Conservation (phyloP, 1,140 invertebrate genomes). For the Lasaia peninsularis region DNA sequence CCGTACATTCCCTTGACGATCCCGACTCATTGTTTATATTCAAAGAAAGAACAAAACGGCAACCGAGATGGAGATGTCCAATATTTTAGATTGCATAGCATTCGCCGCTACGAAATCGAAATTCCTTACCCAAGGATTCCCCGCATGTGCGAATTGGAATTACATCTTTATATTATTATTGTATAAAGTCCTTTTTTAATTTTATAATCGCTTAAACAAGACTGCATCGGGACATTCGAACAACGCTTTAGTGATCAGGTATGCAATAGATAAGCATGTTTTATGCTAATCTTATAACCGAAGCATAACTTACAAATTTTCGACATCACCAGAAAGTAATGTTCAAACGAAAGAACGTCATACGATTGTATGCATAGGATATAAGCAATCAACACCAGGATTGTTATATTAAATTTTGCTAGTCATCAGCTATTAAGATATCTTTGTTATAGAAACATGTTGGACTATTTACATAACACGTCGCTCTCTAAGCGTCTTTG, state of each 20-base stretch:
- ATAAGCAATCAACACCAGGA: conserved; percentile 67
- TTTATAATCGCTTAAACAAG: conserved; percentile 22
- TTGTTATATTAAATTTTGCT: conserved; percentile 69
- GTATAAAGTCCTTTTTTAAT: conserved; percentile 22
- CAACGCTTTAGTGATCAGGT: conserved; percentile 62
- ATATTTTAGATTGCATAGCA: conserved; percentile 77
- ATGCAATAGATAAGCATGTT: conserved; percentile 71
- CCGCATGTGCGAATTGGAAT: conserved; percentile 29
- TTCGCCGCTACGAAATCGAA: conserved; percentile 65
- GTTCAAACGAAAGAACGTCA: conserved; percentile 35
- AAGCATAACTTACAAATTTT: conserved; percentile 71
- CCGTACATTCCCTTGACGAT: conserved; percentile 62
- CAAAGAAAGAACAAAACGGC: conserved; percentile 70
- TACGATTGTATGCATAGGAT: too few species aligned
- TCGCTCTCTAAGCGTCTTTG: conserved; percentile 51
- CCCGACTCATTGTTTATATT: conserved; percentile 67
- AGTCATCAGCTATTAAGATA: conserved; percentile 75
- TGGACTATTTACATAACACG: conserved; percentile 75
- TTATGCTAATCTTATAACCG: conserved; percentile 67
- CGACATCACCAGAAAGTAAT: conserved; percentile 37
- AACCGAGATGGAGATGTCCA: conserved; percentile 74
- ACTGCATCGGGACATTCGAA: conserved; percentile 53
- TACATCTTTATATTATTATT: conserved; percentile 37
- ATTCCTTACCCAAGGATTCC: conserved; percentile 64
- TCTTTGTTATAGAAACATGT: conserved; percentile 75